These are phyloP conservation scores for Tyrannus savana DNA, from an alignment of 2,113 vertebrate species.

Conservation along the genomic window DNA sequence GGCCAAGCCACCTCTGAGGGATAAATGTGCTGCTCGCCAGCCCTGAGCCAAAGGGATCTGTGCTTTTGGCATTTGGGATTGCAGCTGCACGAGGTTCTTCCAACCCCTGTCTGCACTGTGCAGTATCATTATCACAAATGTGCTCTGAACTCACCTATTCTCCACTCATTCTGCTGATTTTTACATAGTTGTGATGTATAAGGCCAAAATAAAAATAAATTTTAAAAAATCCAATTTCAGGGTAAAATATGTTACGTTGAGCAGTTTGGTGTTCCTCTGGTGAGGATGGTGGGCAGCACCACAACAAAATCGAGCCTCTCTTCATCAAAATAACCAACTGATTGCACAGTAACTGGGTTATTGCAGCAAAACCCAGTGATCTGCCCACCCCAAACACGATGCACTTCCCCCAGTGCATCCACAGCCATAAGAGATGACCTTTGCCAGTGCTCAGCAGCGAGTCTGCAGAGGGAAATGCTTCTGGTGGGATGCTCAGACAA, in stretches of 20 bases:
- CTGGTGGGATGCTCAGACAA: not conserved
- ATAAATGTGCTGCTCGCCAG: rapidly evolving
- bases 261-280: not conserved
- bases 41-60: not conserved
- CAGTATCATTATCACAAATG: rapidly evolving
- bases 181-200: not conserved
- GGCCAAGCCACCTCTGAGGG: not conserved
- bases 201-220: not conserved
- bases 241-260: rapidly evolving
- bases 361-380: not conserved
- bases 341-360: not conserved
- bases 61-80: not conserved
- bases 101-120: not conserved
- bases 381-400: not conserved
- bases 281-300: not conserved
- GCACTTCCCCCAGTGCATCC: not conserved
- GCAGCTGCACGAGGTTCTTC: not conserved
- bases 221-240: not conserved
- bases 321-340: rapidly evolving
- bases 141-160: not conserved
- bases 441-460: not conserved
- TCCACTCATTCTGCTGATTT: not conserved
- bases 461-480: not conserved
- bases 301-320: not conserved
- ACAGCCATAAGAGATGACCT: not conserved